Percentiles rank a stretch among this genome's conserved stretches.
Evolutionary conservation across 2,888 invertebrate species (phyloP).

Genomic region (Metallyticus violacea): DNA sequence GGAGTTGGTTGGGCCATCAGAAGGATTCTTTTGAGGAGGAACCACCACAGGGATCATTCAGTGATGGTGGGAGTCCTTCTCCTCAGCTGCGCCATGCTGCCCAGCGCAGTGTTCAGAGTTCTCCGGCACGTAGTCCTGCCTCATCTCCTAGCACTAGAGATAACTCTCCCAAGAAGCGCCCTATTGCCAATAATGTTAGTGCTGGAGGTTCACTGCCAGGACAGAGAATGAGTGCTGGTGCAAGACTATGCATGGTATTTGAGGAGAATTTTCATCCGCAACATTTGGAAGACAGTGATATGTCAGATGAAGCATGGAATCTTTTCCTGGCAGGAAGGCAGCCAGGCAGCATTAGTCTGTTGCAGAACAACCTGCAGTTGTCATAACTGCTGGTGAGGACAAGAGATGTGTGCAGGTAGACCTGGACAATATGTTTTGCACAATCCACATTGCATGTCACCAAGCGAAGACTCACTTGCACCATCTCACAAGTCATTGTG

Average conservation of each 20-base stretch:
- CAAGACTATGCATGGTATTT: constrained; percentile 46
- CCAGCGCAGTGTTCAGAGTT: not conserved
- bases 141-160: not conserved
- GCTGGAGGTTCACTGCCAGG: constrained; percentile 34
- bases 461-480: not conserved
- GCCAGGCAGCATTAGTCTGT: constrained; percentile 30
- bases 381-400: not conserved
- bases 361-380: constrained; percentile 24
- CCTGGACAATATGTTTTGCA: not conserved
- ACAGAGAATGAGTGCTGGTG: constrained; percentile 43
- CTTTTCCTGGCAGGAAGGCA: constrained; percentile 29
- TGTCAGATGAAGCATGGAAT: constrained; percentile 23
- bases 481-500: not conserved
- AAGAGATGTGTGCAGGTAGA: too few species aligned
- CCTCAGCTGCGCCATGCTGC: not conserved
- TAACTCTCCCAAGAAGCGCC: constrained; percentile 20
- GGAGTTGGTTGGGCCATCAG: constrained; percentile 23
- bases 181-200: not conserved
- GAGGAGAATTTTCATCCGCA: constrained; percentile 41
- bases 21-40: constrained; percentile 25
- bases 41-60: not conserved
- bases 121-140: constrained; percentile 28
- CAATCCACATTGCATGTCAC: not conserved
- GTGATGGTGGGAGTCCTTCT: not conserved
- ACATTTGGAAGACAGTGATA: constrained; percentile 35